Percentiles rank a stretch among this genome's conserved stretches.
Conservation (phyloP, 2,888 invertebrate genomes). For the Ectemnius lituratus region DNA sequence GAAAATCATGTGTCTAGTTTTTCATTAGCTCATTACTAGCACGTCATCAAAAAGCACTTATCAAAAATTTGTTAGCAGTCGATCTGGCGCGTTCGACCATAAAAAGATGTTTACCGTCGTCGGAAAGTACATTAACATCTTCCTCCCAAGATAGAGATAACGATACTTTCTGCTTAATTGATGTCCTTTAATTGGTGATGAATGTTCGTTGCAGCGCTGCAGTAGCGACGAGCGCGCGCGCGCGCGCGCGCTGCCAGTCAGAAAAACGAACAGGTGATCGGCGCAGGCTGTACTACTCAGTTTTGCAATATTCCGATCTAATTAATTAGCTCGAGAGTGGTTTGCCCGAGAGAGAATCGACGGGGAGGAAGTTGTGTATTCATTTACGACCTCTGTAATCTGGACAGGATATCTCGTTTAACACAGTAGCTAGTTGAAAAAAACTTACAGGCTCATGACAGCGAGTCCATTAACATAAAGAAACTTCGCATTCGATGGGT, state of each 20-base stretch:
- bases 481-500: too few species aligned
- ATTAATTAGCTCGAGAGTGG: constrained; percentile 40
- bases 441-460: neutral
- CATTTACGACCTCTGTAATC: neutral
- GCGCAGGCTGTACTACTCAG: too few species aligned
- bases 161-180: constrained; percentile 41
- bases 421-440: neutral
- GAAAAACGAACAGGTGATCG: constrained; percentile 51
- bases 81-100: too few species aligned
- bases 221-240: constrained; percentile 22
- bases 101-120: too few species aligned
- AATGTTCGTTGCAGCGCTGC: constrained; percentile 11
- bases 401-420: neutral
- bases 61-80: too few species aligned
- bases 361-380: neutral
- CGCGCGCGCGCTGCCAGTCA: constrained; percentile 28
- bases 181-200: constrained; percentile 47
- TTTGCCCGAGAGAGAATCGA: constrained; percentile 26
- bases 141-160: constrained; percentile 23
- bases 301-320: constrained; percentile 12
- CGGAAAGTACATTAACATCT: neutral
- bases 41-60: too few species aligned
- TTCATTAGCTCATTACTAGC: too few species aligned
- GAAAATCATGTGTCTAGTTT: too few species aligned
- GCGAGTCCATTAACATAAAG: too few species aligned